These are phyloP conservation scores for Stercorarius parasiticus DNA, from an alignment of 2,113 vertebrate species.

Conservation along the genomic window DNA sequence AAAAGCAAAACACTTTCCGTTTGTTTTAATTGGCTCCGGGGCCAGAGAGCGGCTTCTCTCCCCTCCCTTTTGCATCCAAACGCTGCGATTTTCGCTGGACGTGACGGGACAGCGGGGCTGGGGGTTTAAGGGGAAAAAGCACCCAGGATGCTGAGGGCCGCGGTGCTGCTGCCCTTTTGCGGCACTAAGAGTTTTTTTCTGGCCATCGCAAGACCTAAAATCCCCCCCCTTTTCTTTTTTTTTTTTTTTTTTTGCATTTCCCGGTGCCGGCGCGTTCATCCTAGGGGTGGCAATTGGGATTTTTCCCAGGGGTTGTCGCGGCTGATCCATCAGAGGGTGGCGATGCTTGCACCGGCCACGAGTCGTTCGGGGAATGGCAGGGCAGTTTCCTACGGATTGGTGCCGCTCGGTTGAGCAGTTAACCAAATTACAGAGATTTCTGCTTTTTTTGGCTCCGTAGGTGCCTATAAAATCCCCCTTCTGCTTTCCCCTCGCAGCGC, in stretches of 20 bases:
- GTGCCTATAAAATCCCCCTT: background rate
- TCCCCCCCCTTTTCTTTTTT: too few species aligned
- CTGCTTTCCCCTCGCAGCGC: background rate
- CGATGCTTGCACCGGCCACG: rapidly evolving
- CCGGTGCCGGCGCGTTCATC: rapidly evolving
- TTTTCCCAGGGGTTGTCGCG: background rate
- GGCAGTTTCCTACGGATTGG: background rate
- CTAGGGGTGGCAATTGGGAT: background rate
- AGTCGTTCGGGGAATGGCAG: background rate
- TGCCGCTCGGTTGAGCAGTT: background rate
- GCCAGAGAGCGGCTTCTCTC: background rate
- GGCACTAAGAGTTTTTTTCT: background rate
- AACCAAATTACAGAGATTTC: background rate
- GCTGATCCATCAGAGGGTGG: background rate
- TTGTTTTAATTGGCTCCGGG: background rate
- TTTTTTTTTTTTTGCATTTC: background rate
- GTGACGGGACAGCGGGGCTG: background rate
- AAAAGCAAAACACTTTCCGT: background rate
- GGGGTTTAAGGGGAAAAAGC: background rate
- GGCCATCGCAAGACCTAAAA: background rate
- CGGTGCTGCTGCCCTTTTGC: background rate
- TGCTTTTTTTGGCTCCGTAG: background rate
- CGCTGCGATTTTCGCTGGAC: background rate
- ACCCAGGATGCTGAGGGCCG: rapidly evolving
- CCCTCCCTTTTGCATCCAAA: background rate